Evolutionary conservation across 2,888 invertebrate species (phyloP), one percentile per base, ranked within the genome.

Genomic region (Sericinus montela): DNA sequence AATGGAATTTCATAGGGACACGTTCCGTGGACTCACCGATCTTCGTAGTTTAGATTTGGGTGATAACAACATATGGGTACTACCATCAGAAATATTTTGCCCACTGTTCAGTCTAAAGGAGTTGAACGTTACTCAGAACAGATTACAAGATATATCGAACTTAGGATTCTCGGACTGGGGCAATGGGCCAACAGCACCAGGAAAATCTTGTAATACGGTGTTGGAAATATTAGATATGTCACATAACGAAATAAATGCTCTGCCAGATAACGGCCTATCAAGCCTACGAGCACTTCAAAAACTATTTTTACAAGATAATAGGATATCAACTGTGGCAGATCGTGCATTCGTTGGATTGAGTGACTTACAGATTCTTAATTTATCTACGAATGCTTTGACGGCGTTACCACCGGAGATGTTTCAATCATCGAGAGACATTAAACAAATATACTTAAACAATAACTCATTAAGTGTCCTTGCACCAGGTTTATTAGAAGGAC

Each of bases 391-490:
- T 76, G 91, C 92, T 56, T 81, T 97, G 60, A 92, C 92, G 30
- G 93, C 93, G 7, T 82, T 96, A 58, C 95, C 96, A 6, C 93
- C 94, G 29, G 94, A 94, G 70, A 82, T 95, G 70, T 94, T 96
- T 70, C 91, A 93, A 65, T 92, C 92, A 34, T 93, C 93, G n/a
- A 89, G 91, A 55, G 92, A 93, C 59, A 86, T 95, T 37, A 91
- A 92, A 52, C 93, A 94, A 73, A 89, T 95, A 59, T 92, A 94
- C 65, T 86, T 95, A 45, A 92, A 93, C 65, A 95, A 95, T 69
- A 96, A 96, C 72, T 93, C 94, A 7, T 72, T 96, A 34, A 91
- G 92, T 57, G 93, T 93, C 3, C 85, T 95, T 42, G 94, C 94
- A 9, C 94, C 94, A 9, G 94, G 94, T 35, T 80, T 95, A 29